These are phyloP conservation scores for Daboia siamensis DNA, from an alignment of 2,113 vertebrate species.

Conservation along the genomic window DNA sequence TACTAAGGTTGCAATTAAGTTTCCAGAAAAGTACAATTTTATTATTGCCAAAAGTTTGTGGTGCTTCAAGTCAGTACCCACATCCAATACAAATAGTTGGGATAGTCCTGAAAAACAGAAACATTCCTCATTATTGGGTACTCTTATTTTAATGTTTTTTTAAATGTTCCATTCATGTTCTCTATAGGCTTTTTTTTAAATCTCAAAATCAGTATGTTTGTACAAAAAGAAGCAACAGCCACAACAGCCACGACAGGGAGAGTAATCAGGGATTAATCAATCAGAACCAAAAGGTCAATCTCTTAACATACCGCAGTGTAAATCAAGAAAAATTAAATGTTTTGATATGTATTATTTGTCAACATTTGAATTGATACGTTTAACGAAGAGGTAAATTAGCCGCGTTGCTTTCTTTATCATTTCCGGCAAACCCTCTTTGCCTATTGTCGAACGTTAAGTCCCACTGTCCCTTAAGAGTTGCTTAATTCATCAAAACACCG, in stretches of 20 bases:
- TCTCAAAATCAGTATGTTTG: background rate
- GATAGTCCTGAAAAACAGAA: background rate
- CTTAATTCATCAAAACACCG: background rate
- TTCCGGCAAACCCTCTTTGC: background rate
- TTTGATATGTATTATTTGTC: background rate
- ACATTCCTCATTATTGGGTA: background rate
- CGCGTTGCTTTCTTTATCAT: background rate
- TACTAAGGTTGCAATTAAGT: background rate
- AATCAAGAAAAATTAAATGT: background rate
- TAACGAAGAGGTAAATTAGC: too few relatives aligned
- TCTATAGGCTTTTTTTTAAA: background rate
- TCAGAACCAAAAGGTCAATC: background rate
- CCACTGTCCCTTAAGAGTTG: background rate
- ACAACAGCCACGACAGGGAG: background rate
- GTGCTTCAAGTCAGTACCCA: background rate
- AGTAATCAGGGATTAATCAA: background rate
- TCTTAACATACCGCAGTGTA: background rate
- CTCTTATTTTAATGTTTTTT: background rate
- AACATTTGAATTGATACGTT: too few relatives aligned
- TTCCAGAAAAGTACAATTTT: background rate
- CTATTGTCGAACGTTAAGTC: background rate
- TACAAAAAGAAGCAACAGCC: background rate
- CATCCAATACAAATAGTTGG: background rate
- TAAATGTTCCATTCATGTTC: background rate
- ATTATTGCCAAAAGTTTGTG: background rate